Evolutionary conservation across 2,113 vertebrate species (phyloP), one percentile per base, ranked within the genome.

Genomic region (Tichodroma muraria): DNA sequence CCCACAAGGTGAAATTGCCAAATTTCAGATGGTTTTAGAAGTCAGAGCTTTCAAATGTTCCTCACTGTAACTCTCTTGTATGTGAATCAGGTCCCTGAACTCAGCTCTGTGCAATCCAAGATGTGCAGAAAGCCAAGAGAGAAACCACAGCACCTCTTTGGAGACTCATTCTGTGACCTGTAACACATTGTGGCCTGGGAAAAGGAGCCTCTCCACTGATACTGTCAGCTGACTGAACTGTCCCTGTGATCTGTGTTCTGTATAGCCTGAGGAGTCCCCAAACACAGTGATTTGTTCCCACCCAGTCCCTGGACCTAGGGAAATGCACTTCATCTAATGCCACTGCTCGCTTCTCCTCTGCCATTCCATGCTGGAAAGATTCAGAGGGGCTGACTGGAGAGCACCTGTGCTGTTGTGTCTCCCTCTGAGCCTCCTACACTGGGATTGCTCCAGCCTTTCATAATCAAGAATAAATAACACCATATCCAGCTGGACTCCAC

Each of bases 251-350:
- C 60, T 56, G 35, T 27, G 47, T 68, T 84, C 69, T 75, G 9
- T 10, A 8, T 18, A 42, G 77, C 77, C 60, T 3, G 49, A 73
- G 77, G 45, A 78, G 53, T 17, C 47, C 61, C 56, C 56, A 11
- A 75, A 52, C 10, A 13, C 53, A 15, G 56, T 1, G 42, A 17
- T 9, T 17, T 28, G 19, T 44, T 90, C 90, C n/a, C 72, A 52
- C 22, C 15, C 80, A 19, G 42, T 4, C 15, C 57, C 49, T 68
- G 73, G n/a, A 42, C 69, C 28, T 11, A 78, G 17, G 79, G 30
- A 60, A 92, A 47, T 5, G 12, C 1, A 2, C 8, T 47, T 24
- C 22, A 15, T 40, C 1, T 1, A 60, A 7, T 1, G 2, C 4
- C 18, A 10, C 3, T 21, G 7, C 68, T 75, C 54, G 56, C 22